Conservation (phyloP, 2,888 invertebrate species). For the Mimachlamys varia region DNA sequence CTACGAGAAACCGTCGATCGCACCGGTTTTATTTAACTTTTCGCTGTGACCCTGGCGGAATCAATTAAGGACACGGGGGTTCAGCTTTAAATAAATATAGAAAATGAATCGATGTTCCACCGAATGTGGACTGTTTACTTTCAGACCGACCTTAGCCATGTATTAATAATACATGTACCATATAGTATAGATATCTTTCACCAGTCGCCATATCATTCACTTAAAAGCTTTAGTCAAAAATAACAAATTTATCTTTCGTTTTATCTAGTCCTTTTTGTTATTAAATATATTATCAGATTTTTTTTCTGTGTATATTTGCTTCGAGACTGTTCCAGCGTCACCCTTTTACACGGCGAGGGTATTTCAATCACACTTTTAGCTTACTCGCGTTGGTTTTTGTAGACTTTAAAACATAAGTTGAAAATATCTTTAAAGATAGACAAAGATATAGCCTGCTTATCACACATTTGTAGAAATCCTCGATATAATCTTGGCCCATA, state of each 20-base stretch:
- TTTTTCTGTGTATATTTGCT: neutral
- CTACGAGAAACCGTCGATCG: neutral
- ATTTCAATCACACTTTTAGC: neutral
- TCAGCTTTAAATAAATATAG: conserved; percentile 14
- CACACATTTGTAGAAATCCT: neutral
- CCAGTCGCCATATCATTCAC: neutral
- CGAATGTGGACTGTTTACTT: neutral
- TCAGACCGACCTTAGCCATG: neutral
- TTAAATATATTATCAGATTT: neutral
- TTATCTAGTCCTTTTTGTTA: neutral
- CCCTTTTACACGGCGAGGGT: neutral
- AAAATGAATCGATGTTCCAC: neutral
- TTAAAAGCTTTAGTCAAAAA: conserved; percentile 2
- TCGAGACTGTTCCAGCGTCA: neutral
- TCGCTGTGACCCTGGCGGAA: neutral
- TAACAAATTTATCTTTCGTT: neutral
- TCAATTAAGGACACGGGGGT: neutral
- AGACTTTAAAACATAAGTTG: neutral
- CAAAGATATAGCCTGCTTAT: neutral
- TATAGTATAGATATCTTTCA: neutral
- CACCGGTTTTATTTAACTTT: neutral
- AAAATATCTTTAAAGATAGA: conserved; percentile 24
- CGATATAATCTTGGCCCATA: neutral
- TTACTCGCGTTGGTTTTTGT: neutral
- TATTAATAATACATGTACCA: neutral